phyloP scores from a whole-genome alignment of 2,113 vertebrate genomes.

The Pogona vitticeps region DNA sequence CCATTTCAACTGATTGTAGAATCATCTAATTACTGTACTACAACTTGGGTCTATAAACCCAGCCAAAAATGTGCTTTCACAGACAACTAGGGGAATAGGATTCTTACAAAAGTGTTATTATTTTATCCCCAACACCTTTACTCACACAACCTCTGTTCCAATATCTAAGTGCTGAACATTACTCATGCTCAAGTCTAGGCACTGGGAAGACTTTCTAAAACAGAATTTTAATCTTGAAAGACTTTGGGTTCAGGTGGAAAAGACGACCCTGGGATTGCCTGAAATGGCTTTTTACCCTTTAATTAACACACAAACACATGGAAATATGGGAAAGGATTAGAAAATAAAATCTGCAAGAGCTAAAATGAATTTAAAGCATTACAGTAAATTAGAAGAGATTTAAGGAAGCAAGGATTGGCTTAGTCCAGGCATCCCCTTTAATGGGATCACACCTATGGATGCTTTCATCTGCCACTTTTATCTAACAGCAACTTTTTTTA shows the following conservation, averaged over 20 bases:
- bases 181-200: constrained; percentile 19
- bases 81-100: neutral
- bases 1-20: neutral
- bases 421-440: constrained; percentile 62
- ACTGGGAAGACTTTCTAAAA: constrained; percentile 34
- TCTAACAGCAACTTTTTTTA: constrained; percentile 57
- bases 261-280: constrained; percentile 56
- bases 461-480: constrained; percentile 74
- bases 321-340: constrained; percentile 72
- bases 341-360: constrained; percentile 68
- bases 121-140: neutral
- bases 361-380: constrained; percentile 67
- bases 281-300: constrained; percentile 71
- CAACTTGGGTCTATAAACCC: no score
- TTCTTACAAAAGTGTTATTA: neutral
- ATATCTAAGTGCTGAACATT: constrained; percentile 25
- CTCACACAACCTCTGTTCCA: constrained; percentile 33
- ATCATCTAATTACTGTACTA: neutral
- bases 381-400: constrained; percentile 74
- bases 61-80: neutral
- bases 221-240: constrained; percentile 64
- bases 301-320: constrained; percentile 76
- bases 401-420: constrained; percentile 63
- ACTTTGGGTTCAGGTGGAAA: constrained; percentile 54
- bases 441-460: constrained; percentile 70